Conservation (phyloP, 2,113 vertebrate species). For the Strigops habroptila region DNA sequence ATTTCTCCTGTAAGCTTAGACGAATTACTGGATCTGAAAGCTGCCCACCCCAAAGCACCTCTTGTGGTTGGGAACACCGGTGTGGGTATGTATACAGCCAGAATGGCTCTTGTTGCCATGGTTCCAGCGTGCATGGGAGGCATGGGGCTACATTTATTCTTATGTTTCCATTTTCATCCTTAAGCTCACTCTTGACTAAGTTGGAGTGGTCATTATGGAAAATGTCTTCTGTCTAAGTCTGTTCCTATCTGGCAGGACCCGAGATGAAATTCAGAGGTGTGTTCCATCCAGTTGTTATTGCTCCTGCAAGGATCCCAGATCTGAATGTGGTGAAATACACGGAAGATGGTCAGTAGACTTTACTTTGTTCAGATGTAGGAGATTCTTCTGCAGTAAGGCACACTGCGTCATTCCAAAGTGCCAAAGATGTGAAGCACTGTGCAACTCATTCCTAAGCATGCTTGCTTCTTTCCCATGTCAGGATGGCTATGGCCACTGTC, state of each 20-base stretch:
- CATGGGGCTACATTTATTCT: neutral
- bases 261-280: constrained; percentile 48
- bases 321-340: constrained; percentile 29
- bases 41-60: constrained; percentile 74
- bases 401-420: neutral
- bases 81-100: constrained; percentile 68
- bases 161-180: neutral
- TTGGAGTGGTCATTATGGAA: neutral
- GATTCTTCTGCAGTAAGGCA: neutral
- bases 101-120: neutral
- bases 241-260: constrained; percentile 9
- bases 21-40: constrained; percentile 80
- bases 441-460: neutral
- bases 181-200: neutral
- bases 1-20: constrained; percentile 77
- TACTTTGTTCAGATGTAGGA: neutral
- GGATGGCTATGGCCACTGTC: neutral
- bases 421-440: neutral
- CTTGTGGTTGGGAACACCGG: constrained; percentile 84
- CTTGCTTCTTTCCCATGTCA: neutral
- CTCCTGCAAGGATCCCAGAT: constrained; percentile 57
- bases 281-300: constrained; percentile 60
- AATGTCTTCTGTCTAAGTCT: neutral
- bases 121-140: neutral
- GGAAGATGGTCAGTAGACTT: constrained; percentile 25